A percentile compares a stretch with the other conserved stretches of the same genome.
Conservation (phyloP, 1,140 invertebrate genomes). For the Myzus persicae region DNA sequence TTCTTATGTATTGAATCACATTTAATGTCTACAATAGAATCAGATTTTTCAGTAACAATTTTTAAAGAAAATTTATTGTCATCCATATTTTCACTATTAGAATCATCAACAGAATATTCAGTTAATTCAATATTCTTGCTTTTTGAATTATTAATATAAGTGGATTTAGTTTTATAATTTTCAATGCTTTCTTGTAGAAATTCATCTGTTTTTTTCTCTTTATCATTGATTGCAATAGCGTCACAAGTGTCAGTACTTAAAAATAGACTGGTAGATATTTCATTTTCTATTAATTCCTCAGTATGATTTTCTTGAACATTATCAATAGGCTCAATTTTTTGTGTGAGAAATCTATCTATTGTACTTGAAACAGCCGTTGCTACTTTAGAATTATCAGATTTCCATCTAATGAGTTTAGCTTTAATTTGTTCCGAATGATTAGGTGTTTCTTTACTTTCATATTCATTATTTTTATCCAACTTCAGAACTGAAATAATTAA, state of each 20-base stretch:
- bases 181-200: not conserved
- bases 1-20: not conserved
- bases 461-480: not conserved
- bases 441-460: not conserved
- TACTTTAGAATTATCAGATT: constrained; percentile 35
- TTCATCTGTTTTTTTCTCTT: not conserved
- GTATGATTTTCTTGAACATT: not conserved
- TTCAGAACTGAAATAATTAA: constrained; percentile 30
- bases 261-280: not conserved
- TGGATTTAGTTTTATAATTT: not conserved
- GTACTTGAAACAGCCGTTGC: not conserved
- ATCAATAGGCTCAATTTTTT: constrained; percentile 19
- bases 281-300: not conserved
- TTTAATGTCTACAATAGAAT: not conserved
- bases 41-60: not conserved
- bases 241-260: not conserved
- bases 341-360: not conserved
- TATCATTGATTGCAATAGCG: not conserved
- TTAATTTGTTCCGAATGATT: constrained; percentile 34
- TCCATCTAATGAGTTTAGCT: constrained; percentile 8
- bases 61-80: not conserved
- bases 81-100: not conserved
- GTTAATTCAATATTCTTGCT: not conserved
- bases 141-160: not conserved
- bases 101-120: not conserved